Conservation (phyloP, 2,888 invertebrate genomes). For the Plagiodera versicolora region DNA sequence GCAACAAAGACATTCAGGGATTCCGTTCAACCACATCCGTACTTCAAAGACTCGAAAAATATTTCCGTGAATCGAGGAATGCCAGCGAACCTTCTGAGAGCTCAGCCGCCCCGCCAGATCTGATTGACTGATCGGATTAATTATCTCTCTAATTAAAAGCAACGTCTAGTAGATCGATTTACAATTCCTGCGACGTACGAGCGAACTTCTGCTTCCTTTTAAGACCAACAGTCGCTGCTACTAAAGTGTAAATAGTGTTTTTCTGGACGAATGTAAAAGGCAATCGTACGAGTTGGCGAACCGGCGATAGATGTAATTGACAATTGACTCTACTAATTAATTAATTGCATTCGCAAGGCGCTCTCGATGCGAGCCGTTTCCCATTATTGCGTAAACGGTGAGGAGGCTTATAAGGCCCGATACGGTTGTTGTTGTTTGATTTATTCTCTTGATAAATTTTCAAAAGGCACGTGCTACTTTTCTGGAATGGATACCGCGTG, state of each 20-base stretch:
- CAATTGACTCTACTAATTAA: conserved; percentile 55
- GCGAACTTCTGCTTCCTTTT: conserved; percentile 46
- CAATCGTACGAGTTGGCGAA: conserved; percentile 40
- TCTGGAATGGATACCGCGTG: conserved; percentile 33
- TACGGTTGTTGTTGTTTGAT: conserved; percentile 36
- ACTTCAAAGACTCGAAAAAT: conserved; percentile 25
- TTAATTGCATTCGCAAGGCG: conserved; percentile 48
- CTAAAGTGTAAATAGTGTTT: conserved; percentile 54
- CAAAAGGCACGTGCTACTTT: conserved; percentile 38
- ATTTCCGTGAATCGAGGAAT: conserved; percentile 14
- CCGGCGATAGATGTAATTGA: conserved; percentile 50
- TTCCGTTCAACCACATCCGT: conserved; percentile 14
- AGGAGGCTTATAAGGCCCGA: conserved; percentile 30
- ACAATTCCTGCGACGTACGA: conserved; percentile 47
- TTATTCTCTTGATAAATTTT: conserved; percentile 42
- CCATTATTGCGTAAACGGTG: conserved; percentile 43
- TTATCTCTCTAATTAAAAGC: conserved; percentile 53
- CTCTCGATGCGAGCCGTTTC: conserved; percentile 40
- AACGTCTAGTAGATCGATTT: conserved; percentile 44
- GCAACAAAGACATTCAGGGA: background rate
- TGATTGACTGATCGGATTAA: conserved; percentile 54
- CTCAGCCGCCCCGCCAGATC: conserved; percentile 40
- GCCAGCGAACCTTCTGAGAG: conserved; percentile 17
- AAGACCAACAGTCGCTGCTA: conserved; percentile 45
- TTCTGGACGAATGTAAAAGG: conserved; percentile 49